Evolutionary conservation across 2,888 invertebrate species (phyloP).

Genomic region (Cephus rjabovi): DNA sequence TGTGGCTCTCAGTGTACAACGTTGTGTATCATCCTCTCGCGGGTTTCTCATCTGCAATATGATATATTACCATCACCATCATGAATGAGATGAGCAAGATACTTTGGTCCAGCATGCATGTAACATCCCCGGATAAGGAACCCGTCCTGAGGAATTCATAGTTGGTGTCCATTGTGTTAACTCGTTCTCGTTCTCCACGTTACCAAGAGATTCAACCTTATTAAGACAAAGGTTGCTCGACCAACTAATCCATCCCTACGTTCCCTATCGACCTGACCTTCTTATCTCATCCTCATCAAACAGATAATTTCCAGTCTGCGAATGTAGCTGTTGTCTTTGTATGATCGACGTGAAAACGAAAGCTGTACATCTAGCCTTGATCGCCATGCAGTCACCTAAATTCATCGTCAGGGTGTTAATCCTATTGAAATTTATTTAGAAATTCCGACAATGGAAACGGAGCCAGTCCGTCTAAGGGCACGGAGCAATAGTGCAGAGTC

Average conservation of each 20-base stretch:
- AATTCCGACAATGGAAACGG: slow-evolving; percentile 52
- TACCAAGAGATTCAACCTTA: neutral
- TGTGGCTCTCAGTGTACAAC: neutral
- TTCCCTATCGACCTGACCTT: neutral
- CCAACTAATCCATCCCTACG: neutral
- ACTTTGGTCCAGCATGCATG: neutral
- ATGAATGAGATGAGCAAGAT: neutral
- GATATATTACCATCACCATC: neutral
- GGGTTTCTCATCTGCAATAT: neutral
- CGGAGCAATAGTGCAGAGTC: slow-evolving; percentile 72
- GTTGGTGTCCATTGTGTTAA: neutral
- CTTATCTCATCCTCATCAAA: neutral
- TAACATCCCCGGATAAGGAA: neutral
- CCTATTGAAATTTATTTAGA: slow-evolving; percentile 32
- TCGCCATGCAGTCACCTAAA: neutral
- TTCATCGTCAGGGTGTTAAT: neutral
- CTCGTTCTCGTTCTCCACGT: neutral
- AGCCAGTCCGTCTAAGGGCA: slow-evolving; percentile 65
- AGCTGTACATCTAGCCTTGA: neutral
- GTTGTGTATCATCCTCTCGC: neutral
- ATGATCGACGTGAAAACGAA: neutral
- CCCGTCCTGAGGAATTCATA: neutral
- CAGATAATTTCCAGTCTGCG: neutral
- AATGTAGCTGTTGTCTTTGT: neutral
- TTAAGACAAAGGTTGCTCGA: neutral